Percentiles rank a stretch among this genome's conserved stretches.
Evolutionary conservation across 1,140 invertebrate species (phyloP).

Genomic region (Papilio polyxenes): DNA sequence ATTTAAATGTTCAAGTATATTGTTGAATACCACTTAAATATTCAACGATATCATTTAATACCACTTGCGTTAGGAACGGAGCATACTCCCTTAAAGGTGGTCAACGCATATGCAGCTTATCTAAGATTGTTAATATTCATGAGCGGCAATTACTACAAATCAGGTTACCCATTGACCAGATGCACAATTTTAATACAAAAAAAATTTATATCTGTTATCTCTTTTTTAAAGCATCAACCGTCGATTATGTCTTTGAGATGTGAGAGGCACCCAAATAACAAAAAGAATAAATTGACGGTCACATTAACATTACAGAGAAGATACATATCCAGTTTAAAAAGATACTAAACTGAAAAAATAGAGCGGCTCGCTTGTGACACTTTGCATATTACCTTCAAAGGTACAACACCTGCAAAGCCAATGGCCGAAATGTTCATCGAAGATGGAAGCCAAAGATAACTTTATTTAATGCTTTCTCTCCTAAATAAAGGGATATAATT

Average conservation of each 20-base stretch:
- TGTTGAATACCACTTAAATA: not conserved
- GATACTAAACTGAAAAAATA: not conserved
- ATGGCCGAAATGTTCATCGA: not conserved
- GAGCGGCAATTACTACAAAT: not conserved
- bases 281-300: not conserved
- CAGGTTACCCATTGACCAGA: not conserved
- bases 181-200: not conserved
- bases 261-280: not conserved
- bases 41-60: not conserved
- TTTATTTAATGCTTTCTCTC: not conserved
- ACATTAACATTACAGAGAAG: not conserved
- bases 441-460: not conserved
- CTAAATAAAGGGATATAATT: not conserved
- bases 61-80: not conserved
- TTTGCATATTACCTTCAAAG: not conserved
- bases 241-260: not conserved
- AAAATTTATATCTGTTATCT: not conserved
- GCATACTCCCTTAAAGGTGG: not conserved
- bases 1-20: not conserved
- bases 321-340: no score
- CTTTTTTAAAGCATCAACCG: not conserved
- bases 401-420: not conserved
- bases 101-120: not conserved
- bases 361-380: not conserved
- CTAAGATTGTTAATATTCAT: not conserved